Percentiles rank a stretch among this genome's conserved stretches.
phyloP scores from a whole-genome alignment of 2,888 invertebrate species.

The Crossocerus cetratus region DNA sequence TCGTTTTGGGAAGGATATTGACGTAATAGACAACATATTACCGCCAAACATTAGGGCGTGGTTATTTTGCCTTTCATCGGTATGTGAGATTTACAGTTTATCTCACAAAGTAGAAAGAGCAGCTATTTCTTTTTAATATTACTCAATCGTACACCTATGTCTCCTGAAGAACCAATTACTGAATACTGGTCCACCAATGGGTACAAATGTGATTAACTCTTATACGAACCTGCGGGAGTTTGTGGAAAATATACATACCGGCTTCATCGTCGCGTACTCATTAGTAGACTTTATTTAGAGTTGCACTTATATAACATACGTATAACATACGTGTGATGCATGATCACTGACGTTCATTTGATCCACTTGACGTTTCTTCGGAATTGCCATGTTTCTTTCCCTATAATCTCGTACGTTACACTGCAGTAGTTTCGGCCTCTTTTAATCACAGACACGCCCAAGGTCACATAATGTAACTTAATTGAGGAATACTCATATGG shows the following conservation, averaged over 20 bases:
- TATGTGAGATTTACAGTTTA: constrained; percentile 67
- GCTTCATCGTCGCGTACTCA: background rate
- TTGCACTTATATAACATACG: constrained; percentile 7
- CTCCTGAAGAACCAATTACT: constrained; percentile 26
- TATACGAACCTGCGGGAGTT: background rate
- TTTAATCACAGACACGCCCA: constrained; percentile 36
- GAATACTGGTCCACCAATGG: constrained; percentile 63
- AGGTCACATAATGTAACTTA: constrained; percentile 50
- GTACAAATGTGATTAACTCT: constrained; percentile 54
- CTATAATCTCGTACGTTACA: background rate
- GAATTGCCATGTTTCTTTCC: constrained; percentile 30
- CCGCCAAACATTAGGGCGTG: constrained; percentile 86
- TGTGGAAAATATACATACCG: background rate
- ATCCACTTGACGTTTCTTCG: constrained; percentile 2
- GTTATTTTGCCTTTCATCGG: constrained; percentile 75
- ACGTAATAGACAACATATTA: constrained; percentile 84
- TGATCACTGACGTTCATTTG: constrained; percentile 18
- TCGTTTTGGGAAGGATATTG: constrained; percentile 87
- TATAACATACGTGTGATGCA: constrained; percentile 10
- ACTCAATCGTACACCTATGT: constrained; percentile 25
- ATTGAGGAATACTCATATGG: constrained; percentile 51
- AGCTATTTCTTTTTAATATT: background rate
- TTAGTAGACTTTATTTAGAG: constrained; percentile 4
- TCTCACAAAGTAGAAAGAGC: constrained; percentile 38
- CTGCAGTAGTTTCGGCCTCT: constrained; percentile 11